Evolutionary conservation across 2,797 vertebrate genomes (phyloP), one percentile per base, ranked within the genome.

Genomic region (Glossophaga mutica): DNA sequence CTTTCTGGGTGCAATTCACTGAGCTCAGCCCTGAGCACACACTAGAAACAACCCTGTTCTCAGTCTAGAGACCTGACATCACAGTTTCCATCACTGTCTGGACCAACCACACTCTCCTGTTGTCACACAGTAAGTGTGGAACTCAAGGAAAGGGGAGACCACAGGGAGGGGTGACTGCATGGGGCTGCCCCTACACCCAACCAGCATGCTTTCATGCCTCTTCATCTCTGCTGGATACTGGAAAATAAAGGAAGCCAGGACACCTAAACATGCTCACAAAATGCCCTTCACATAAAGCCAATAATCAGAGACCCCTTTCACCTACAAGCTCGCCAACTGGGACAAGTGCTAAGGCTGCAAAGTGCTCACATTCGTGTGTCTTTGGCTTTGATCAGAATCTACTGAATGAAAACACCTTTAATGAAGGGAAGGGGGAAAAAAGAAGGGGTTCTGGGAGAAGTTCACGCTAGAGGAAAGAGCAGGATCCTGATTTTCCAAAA

Each of bases 271-370:
- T 6, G 2, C 65, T 73, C 59, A 70, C 26, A n/a, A 46, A 68
- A 57, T 3, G 6, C 4, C 39, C 34, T 57, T 29, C 71, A 34
- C 11, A 16, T 12, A 84, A 84, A 57, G 10, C 7, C n/a, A n/a
- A 32, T 8, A 3, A 4, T 4, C 2, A 0, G 29, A 37, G 34
- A 34, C 2, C 4, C 10, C 42, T 73, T 29, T 1, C 16, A 34
- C 32, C 57, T 37, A 42, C 52, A 42, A 2, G 2, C 67, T 87
- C 15, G n/a, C 55, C 10, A 21, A 21, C 48, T 1, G 6, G 29
- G 34, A 71, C 34, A 52, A 34, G 79, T 3, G 4, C 52, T 26
- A 65, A 79, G 14, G 65, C 22, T 12, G 14, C 39, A 21, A 26
- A 19, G 19, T 4, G 6, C 7, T 22, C 39, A 68, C 5, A 57